Evolutionary conservation across 2,888 invertebrate genomes (phyloP).

Genomic region (Periphyllus acericola): DNA sequence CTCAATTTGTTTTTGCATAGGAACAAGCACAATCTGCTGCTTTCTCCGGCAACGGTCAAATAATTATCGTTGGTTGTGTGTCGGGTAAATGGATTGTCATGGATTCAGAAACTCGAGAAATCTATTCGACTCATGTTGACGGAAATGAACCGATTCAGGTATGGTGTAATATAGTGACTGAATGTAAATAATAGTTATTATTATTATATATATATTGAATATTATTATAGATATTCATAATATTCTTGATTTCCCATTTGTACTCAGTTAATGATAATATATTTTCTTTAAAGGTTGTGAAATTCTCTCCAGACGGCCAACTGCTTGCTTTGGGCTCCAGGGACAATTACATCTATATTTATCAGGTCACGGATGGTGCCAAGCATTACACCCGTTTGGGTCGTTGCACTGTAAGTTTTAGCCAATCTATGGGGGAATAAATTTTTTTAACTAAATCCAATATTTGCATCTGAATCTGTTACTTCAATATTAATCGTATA

Average conservation of each 20-base stretch:
- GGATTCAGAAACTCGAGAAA: conserved; percentile 81
- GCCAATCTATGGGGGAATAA: not conserved
- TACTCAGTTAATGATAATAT: no score
- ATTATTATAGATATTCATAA: not conserved
- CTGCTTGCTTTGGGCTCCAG: conserved; percentile 86
- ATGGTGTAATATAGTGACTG: conserved; percentile 34
- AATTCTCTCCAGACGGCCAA: conserved; percentile 82
- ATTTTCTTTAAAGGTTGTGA: conserved; percentile 74
- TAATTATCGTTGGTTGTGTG: conserved; percentile 81
- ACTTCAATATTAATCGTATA: not conserved
- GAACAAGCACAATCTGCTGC: conserved; percentile 85
- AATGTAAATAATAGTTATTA: not conserved
- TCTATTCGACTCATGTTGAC: conserved; percentile 76
- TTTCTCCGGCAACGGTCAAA: conserved; percentile 81
- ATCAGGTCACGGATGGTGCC: conserved; percentile 82
- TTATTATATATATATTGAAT: no score
- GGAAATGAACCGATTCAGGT: conserved; percentile 73
- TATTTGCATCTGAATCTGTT: not conserved
- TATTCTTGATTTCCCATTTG: not conserved
- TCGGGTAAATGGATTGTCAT: conserved; percentile 86
- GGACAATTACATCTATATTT: conserved; percentile 90
- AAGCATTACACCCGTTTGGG: conserved; percentile 83
- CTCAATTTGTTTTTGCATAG: conserved; percentile 69
- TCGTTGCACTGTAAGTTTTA: conserved; percentile 80
- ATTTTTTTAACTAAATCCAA: not conserved